A percentile compares a stretch with the other conserved stretches of the same genome.
phyloP scores from a whole-genome alignment of 1,140 invertebrate species.

The Leguminivora glycinivorella region DNA sequence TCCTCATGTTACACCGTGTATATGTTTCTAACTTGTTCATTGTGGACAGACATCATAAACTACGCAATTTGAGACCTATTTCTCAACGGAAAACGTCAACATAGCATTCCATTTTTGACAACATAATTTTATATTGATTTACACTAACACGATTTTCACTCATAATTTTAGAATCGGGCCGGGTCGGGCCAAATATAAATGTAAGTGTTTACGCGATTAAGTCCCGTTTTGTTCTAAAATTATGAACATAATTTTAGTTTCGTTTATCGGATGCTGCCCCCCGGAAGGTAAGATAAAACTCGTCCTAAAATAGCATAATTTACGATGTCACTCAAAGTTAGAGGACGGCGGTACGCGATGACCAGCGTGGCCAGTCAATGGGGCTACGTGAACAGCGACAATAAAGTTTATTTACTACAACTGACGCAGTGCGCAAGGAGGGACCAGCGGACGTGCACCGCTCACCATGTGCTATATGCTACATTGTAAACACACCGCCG shows the following conservation, averaged over 20 bases:
- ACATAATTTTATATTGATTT: too few relatives aligned
- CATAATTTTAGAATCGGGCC: too few relatives aligned
- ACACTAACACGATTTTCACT: too few relatives aligned
- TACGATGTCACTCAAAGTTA: not conserved
- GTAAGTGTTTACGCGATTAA: too few relatives aligned
- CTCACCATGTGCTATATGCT: slow-evolving; percentile 27
- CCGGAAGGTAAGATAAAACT: slow-evolving; percentile 11
- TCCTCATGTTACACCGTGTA: too few relatives aligned
- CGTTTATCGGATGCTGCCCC: not conserved
- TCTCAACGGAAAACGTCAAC: too few relatives aligned
- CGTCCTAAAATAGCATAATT: slow-evolving; percentile 27
- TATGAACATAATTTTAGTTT: not conserved
- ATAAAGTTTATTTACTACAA: slow-evolving; percentile 26
- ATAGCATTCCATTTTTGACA: too few relatives aligned
- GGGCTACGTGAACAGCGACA: slow-evolving; percentile 13
- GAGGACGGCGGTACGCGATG: not conserved
- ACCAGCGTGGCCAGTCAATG: slow-evolving; percentile 14
- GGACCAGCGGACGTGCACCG: slow-evolving; percentile 11
- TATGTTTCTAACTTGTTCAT: too few relatives aligned
- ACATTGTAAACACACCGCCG: slow-evolving; percentile 26
- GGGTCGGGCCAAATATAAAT: too few relatives aligned
- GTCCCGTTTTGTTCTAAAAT: too few relatives aligned
- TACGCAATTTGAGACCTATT: too few relatives aligned
- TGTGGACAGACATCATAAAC: too few relatives aligned
- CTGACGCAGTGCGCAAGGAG: slow-evolving; percentile 26